Evolutionary conservation across 2,113 vertebrate species (phyloP), one percentile per base, ranked within the genome.

Genomic region (Trinectes maculatus): DNA sequence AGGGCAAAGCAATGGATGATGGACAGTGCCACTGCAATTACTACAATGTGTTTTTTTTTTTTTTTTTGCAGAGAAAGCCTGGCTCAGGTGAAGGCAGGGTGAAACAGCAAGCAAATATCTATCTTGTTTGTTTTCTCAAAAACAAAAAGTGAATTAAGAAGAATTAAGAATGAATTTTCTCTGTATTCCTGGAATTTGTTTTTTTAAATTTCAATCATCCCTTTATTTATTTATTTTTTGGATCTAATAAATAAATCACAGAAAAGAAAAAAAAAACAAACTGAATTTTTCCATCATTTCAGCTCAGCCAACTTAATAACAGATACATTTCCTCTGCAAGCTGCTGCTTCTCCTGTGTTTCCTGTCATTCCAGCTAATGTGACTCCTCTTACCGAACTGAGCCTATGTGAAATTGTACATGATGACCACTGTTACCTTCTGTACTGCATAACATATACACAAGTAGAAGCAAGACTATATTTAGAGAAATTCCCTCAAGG

Each of bases 381-480:
- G 43, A 26, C 57, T 22, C 37, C 37, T 59, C 62, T 39, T 15
- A 33, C 37, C 62, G 60, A 19, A 24, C 55, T 48, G 39, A 76
- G 60, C 68, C 33, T 5, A 31, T 40, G 52, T 52, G 51, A 73
- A 67, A 71, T 47, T 55, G 49, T 37, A 53, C 34, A 24, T 54
- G 52, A 68, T 72, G 36, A 73, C 10, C 9, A 10, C 51, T 10
- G 21, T 18, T 61, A 37, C 29, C 21, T 37, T 49, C 29, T 49
- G 31, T 10, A 9, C 54, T 46, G 49, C 29, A 36, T 33, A 56
- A 13, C 29, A 42, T 43, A 31, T 44, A 21, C 40, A n/a, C n/a
- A n/a, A n/a, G 58, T 55, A 26, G 39, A 80, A 61, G 25, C 1
- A 18, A 62, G 8, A 26, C 31, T 25, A 39, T 6, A 6, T 25